Base-by-base conservation (phyloP, 2,113 vertebrate species). In the Phycodurus eques region DNA sequence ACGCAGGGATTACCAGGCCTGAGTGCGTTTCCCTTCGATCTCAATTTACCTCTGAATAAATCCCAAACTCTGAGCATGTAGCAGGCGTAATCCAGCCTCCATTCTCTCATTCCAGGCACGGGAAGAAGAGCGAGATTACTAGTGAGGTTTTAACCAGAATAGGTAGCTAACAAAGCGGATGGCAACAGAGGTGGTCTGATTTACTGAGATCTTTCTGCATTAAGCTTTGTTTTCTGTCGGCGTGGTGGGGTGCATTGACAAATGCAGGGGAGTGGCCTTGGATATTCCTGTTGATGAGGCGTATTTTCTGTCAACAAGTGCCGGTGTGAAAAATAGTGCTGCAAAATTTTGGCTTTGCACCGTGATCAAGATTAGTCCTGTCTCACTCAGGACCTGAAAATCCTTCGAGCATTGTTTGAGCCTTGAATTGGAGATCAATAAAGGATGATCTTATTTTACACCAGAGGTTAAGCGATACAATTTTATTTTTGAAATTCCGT, bases 31-130 rank as follows among this genome's bases (percentile, higher is more conserved):
- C 93, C 92, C 92, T 92, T 94, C 94, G 93, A 94, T 94, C 94
- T 92, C 93, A 96, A 95, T 96, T 96, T 95, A 94, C 93, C 87
- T 82, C 90, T 76, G 88, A 93, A 91, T 88, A 88, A 87, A 92
- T 90, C 89, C 92, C 88, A 92, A 93, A 89, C 94, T 91, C 87
- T 83, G 83, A 88, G 86, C 90, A 88, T 83, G 91, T 92, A 92
- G 86, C 80, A 81, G 90, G 3, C 86, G 91, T 95, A 95, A 95
- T 85, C 89, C 70, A 79, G 87, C 65, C 73, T 90, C 88, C 90
- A 93, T 94, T 93, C 88, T 7, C 83, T 85, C 88, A 67, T 68
- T 91, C 92, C 83, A 86, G 90, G 91, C 65, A 54, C 56, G 75
- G 63, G 39, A 22, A 65, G 57, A 65, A 72, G 61, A 51, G 75